Base-by-base conservation (phyloP, 2,888 invertebrate genomes). In the Nemoura dubitans region DNA sequence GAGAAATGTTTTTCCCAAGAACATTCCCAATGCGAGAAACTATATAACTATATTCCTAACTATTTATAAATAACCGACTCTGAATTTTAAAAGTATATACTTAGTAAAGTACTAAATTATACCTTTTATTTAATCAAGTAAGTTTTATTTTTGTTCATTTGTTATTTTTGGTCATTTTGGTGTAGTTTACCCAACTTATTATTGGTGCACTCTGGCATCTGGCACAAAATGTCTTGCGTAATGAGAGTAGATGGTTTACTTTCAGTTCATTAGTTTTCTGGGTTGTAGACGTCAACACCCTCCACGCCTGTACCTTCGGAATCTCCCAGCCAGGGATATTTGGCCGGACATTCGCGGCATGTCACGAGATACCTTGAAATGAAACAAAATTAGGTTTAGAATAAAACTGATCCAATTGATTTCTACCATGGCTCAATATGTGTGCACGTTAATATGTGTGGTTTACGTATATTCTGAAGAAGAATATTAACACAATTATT, bases 311-410 rank as follows among this genome's bases (percentile, higher is more conserved):
- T 95, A 86, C 97, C 97, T 89, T 95, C 96, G 0, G 97, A 95
- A 91, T 97, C 97, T 30, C 97, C 97, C 88, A 97, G 91, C 98
- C 98, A 98, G 0, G 98, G 98, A 92, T 96, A 95, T 89, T 94
- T 94, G 88, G 95, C 95, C 25, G 97, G 97, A 90, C 97, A 98
- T 88, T 97, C 96, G 87, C 93, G 93, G 91, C 97, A 98, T 26
- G 97, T 97, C 90, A 97, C 96, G 94, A 98, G 94, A 90, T 98
- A 97, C 90, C 97, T 93, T 89, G 25, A n/a, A n/a, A n/a, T n/a
- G n/a, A n/a, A n/a, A n/a, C n/a, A n/a, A n/a, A n/a, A n/a, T n/a
- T n/a, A n/a, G n/a, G n/a, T 30, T 21, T 30, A 14, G 27, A n/a
- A 28, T 82, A 82, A 82, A 3, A 82, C 27, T 10, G 10, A 36